Conservation (phyloP, 1,140 invertebrate genomes). For the Bombus consobrinus region DNA sequence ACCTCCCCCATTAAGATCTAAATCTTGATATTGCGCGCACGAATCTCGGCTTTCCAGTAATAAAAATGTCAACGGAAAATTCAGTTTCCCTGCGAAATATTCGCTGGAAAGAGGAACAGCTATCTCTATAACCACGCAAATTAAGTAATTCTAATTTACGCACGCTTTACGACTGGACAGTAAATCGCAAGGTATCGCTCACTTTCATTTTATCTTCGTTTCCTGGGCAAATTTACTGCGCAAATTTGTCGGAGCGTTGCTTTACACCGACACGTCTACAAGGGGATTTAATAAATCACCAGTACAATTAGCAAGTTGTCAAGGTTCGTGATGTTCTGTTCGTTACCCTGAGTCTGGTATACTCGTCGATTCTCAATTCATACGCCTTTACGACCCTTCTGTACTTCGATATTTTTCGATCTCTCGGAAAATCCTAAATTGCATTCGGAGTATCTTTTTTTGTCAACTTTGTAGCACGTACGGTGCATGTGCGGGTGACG, state of each 20-base stretch:
- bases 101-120: not conserved
- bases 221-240: conserved; percentile 18
- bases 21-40: not conserved
- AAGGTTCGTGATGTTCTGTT: conserved; percentile 1
- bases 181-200: not conserved
- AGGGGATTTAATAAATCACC: conserved; percentile 43
- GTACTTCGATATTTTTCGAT: not conserved
- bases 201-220: not conserved
- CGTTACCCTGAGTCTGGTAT: not conserved
- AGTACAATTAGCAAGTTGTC: conserved; percentile 26
- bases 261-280: too few species aligned
- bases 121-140: not conserved
- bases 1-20: not conserved
- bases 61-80: not conserved
- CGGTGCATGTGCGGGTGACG: not conserved
- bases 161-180: not conserved
- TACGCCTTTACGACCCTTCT: conserved; percentile 19
- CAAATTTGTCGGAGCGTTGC: conserved; percentile 5
- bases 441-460: not conserved
- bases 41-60: not conserved
- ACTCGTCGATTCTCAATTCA: conserved; percentile 39
- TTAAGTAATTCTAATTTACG: not conserved
- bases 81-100: not conserved
- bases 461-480: not conserved
- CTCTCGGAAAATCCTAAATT: not conserved